phyloP scores from a whole-genome alignment of 2,888 invertebrate species.

The Drosophila percnosoma region DNA sequence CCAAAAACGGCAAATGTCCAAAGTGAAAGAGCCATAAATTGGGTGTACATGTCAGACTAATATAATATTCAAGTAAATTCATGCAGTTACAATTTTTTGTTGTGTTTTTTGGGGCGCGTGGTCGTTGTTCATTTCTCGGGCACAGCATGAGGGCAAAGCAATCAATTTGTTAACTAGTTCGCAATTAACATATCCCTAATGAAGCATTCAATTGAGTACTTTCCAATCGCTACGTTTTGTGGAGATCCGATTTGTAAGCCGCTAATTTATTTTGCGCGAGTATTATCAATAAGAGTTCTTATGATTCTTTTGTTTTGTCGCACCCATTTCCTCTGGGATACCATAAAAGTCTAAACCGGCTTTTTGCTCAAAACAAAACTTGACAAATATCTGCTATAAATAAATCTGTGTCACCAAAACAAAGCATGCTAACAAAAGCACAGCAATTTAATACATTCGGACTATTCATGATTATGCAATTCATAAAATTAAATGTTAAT shows the following conservation, averaged over 20 bases:
- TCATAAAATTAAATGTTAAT: slow-evolving; percentile 71
- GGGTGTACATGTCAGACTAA: slow-evolving; percentile 60
- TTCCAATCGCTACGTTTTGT: slow-evolving; percentile 14
- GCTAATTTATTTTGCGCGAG: slow-evolving; percentile 9
- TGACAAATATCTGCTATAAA: slow-evolving; percentile 63
- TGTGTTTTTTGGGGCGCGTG: slow-evolving; percentile 29
- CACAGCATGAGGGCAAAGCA: slow-evolving; percentile 36
- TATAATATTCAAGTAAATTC: slow-evolving; percentile 39
- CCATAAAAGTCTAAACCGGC: slow-evolving; percentile 44
- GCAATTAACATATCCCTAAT: slow-evolving; percentile 31
- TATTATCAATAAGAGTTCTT: slow-evolving; percentile 26
- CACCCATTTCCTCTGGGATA: slow-evolving; percentile 57
- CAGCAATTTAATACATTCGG: slow-evolving; percentile 49
- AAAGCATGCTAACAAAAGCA: slow-evolving; percentile 35
- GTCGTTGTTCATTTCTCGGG: slow-evolving; percentile 17
- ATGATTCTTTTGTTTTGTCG: slow-evolving; percentile 32
- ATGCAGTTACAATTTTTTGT: slow-evolving; percentile 8
- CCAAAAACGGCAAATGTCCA: slow-evolving; percentile 53
- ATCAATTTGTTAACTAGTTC: slow-evolving; percentile 32
- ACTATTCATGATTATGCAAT: slow-evolving; percentile 72
- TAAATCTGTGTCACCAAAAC: slow-evolving; percentile 71
- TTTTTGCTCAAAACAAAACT: slow-evolving; percentile 43
- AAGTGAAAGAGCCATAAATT: slow-evolving; percentile 59
- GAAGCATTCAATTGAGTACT: slow-evolving; percentile 28
- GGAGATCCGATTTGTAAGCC: neutral